phyloP scores from a whole-genome alignment of 1,140 invertebrate genomes.

The Neotoxoptera formosana region DNA sequence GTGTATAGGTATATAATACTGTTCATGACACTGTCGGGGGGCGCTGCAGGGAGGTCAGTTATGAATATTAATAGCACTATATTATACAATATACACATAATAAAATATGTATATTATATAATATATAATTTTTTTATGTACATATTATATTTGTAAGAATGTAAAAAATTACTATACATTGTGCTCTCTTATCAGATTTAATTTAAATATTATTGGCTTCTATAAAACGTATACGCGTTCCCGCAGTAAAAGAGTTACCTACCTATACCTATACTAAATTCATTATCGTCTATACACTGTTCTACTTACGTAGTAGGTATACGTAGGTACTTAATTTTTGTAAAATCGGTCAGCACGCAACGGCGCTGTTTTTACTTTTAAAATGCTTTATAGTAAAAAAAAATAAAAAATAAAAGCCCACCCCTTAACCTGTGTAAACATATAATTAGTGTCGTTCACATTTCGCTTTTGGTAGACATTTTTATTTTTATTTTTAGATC shows the following conservation, averaged over 20 bases:
- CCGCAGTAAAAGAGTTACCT: neutral
- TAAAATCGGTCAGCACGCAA: slow-evolving; percentile 25
- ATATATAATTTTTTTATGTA: neutral
- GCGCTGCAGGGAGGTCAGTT: neutral
- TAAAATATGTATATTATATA: neutral
- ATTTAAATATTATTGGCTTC: neutral
- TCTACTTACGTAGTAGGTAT: neutral
- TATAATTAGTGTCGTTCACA: slow-evolving; percentile 42
- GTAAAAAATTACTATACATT: slow-evolving; percentile 4
- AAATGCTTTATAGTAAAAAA: neutral
- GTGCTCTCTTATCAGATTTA: slow-evolving; percentile 19
- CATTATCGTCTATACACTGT: neutral
- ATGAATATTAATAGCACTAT: slow-evolving; percentile 16
- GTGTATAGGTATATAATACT: neutral
- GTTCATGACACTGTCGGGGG: neutral
- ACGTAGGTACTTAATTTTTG: neutral
- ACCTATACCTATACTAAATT: neutral
- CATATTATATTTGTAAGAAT: neutral
- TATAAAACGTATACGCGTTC: neutral
- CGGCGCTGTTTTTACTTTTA: slow-evolving; percentile 3
- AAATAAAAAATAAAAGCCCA: neutral
- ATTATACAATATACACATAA: neutral
- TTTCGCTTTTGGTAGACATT: neutral
- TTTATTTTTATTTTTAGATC: slow-evolving; percentile 36
- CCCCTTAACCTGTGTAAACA: slow-evolving; percentile 25